Evolutionary conservation across 92 coral and sea anemone species (phyloP).

Genomic region (Bergia puertoricense): DNA sequence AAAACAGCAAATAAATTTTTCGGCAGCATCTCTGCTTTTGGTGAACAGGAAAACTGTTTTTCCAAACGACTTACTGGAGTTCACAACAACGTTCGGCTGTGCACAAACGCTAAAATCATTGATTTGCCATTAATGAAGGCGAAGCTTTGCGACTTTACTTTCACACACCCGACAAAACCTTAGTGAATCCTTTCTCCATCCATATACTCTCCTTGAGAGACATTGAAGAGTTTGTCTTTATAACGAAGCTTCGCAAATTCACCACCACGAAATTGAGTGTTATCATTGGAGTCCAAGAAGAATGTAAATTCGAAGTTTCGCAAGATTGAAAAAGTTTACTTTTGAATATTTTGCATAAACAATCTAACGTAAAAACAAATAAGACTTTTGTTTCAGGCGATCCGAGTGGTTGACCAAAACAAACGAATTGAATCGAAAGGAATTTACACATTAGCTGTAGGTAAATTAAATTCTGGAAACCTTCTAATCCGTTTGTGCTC

Average conservation of each 20-base stretch:
- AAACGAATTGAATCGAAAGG: slow-evolving; percentile 1
- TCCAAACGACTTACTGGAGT: not conserved
- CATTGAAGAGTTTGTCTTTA: not conserved
- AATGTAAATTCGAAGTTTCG: not conserved
- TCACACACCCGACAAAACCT: not conserved
- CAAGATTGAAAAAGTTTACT: slow-evolving; percentile 1
- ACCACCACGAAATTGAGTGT: not conserved
- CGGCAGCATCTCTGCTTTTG: not conserved
- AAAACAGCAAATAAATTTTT: not conserved
- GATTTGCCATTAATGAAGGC: not conserved
- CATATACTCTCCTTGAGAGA: not conserved
- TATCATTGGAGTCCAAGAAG: not conserved
- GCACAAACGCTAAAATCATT: not conserved
- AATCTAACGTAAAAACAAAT: not conserved
- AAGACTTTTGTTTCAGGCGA: not conserved
- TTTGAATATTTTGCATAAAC: slow-evolving; percentile 19
- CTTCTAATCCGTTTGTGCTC: not conserved
- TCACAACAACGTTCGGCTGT: not conserved
- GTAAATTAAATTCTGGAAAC: not conserved
- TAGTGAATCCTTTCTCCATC: not conserved
- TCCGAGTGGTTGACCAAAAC: not conserved
- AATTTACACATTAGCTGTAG: not conserved
- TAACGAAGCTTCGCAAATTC: not conserved
- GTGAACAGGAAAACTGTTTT: not conserved
- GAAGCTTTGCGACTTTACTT: not conserved